Evolutionary conservation across 2,888 invertebrate species (phyloP).

Genomic region (Lampropteryx suffumata): DNA sequence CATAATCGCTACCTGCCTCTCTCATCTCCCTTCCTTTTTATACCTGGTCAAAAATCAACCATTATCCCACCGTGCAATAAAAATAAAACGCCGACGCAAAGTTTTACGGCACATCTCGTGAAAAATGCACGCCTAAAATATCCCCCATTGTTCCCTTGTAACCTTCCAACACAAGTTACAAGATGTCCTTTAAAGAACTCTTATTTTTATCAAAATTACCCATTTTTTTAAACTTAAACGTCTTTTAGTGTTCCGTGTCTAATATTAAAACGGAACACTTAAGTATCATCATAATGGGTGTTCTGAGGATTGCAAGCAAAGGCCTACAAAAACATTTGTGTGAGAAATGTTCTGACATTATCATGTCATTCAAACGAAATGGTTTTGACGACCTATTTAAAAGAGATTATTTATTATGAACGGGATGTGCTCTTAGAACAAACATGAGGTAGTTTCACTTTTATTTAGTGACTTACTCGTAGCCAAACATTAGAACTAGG

Average conservation of each 20-base stretch:
- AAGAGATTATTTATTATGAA: no score
- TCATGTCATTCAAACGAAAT: no score
- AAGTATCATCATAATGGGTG: constrained; percentile 27
- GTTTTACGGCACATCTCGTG: constrained; percentile 43
- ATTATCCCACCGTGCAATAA: constrained; percentile 42
- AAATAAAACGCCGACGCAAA: constrained; percentile 43
- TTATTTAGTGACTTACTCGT: no score
- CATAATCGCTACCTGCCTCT: constrained; percentile 51
- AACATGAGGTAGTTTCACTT: no score
- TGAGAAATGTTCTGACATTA: no score
- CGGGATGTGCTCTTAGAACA: no score
- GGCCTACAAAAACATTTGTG: constrained; percentile 21
- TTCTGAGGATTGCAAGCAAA: constrained; percentile 21
- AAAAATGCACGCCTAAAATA: constrained; percentile 38
- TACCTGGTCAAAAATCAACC: constrained; percentile 39
- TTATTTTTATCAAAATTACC: constrained; percentile 20
- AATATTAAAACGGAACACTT: constrained; percentile 27
- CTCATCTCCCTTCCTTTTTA: constrained; percentile 44
- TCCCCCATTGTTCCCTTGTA: constrained; percentile 37
- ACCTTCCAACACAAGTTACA: constrained; percentile 11
- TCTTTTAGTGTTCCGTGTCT: constrained; percentile 25
- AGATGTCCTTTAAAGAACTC: constrained; percentile 7
- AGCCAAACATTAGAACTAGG: no score
- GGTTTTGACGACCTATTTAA: constrained; percentile 22
- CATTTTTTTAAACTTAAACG: constrained; percentile 10